Evolutionary conservation across 2,113 vertebrate species (phyloP).

Genomic region (Oreocharis arfaki): DNA sequence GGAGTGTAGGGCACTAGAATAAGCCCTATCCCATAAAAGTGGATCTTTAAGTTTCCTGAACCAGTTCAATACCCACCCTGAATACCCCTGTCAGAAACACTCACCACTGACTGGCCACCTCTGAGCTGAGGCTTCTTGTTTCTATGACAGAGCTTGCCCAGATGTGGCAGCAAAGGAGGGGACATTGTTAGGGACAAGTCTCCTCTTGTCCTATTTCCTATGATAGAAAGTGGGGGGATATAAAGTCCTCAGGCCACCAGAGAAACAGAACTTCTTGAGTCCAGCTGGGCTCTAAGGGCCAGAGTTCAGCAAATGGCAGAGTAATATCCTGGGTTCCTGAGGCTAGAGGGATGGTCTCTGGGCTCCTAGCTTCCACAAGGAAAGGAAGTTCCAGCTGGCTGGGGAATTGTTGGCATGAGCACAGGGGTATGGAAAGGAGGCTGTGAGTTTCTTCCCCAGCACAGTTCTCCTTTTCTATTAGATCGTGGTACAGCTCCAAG

Average conservation of each 20-base stretch:
- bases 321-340: not conserved
- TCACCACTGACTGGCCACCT: not conserved
- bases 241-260: not conserved
- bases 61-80: not conserved
- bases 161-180: not conserved
- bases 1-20: not conserved
- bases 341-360: not conserved
- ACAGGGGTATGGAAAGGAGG: not conserved
- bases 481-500: not conserved
- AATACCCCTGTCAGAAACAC: not conserved
- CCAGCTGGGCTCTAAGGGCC: not conserved
- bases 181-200: not conserved
- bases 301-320: not conserved
- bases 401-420: not conserved
- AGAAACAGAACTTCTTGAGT: not conserved
- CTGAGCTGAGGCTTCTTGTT: not conserved
- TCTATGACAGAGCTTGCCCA: not conserved
- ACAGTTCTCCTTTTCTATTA: not conserved
- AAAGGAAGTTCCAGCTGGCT: not conserved
- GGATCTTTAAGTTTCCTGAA: not conserved
- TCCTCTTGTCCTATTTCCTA: not conserved
- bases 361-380: not conserved
- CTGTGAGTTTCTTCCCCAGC: not conserved
- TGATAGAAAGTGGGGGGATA: not conserved
- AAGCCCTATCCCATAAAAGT: not conserved